Conservation (phyloP, 2,888 invertebrate genomes). For the Silvanus unidentatus region DNA sequence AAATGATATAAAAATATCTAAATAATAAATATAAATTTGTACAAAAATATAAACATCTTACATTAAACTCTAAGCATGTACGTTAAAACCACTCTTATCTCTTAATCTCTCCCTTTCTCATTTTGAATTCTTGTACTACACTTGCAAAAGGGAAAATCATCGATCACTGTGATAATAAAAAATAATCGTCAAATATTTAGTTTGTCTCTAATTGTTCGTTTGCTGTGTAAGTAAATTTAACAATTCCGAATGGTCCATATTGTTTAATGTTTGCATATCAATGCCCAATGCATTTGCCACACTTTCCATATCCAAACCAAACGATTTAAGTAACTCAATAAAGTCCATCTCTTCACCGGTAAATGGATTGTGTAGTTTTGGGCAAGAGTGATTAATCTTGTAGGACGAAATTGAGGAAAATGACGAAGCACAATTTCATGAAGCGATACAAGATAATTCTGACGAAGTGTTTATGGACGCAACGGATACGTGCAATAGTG, state of each 20-base stretch:
- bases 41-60: conserved; percentile 7
- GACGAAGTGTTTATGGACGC: too few relatives aligned
- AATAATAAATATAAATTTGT: conserved; percentile 20
- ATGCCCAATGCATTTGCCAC: conserved; percentile 83
- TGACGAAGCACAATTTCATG: too few relatives aligned
- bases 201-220: conserved; percentile 15
- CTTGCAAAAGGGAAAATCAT: too few relatives aligned
- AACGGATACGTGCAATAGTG: too few relatives aligned
- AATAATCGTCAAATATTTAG: too few relatives aligned
- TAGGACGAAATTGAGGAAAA: too few relatives aligned
- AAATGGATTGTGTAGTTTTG: conserved; percentile 78
- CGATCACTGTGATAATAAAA: too few relatives aligned
- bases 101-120: too few relatives aligned
- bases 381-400: conserved; percentile 88
- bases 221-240: conserved; percentile 76
- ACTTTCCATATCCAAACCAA: conserved; percentile 81
- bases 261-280: conserved; percentile 77
- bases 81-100: too few relatives aligned
- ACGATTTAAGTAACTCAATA: conserved; percentile 79
- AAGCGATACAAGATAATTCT: too few relatives aligned
- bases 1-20: conserved; percentile 15
- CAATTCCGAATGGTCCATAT: conserved; percentile 83
- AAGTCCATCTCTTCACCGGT: conserved; percentile 90
- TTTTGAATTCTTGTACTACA: too few relatives aligned
- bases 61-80: neutral